Conservation (phyloP, 2,888 invertebrate genomes). For the Dryococelus australis region DNA sequence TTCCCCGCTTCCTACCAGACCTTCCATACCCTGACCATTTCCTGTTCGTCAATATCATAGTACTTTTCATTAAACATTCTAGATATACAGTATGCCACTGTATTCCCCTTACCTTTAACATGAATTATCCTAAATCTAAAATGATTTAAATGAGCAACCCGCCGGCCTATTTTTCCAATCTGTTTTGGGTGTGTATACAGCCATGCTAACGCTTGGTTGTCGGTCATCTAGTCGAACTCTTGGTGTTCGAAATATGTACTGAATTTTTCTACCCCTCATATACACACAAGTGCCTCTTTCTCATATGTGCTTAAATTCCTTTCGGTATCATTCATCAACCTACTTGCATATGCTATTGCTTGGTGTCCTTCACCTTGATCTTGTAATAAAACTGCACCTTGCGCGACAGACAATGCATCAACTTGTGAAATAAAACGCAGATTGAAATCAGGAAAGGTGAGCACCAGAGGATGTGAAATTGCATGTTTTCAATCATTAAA, state of each 20-base stretch:
- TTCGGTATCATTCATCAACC: not conserved
- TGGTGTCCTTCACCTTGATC: no score
- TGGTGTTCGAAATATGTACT: not conserved
- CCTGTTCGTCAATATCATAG: no score
- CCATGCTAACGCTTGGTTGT: no score
- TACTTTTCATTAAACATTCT: no score
- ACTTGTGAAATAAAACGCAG: not conserved
- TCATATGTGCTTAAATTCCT: not conserved
- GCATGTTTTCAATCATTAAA: not conserved
- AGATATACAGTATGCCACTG: no score
- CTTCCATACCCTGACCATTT: no score
- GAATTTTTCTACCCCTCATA: not conserved
- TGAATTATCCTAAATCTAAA: no score
- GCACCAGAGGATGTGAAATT: not conserved
- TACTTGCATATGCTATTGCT: not conserved
- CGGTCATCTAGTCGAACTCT: no score
- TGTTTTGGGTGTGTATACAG: not conserved
- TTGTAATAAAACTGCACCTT: not conserved
- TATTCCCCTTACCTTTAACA: no score
- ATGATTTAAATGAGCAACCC: no score
- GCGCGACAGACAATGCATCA: not conserved
- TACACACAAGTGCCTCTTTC: not conserved
- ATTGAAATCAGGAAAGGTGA: not conserved
- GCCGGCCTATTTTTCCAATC: not conserved
- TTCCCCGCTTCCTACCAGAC: no score